Base-by-base conservation (phyloP, 2,113 vertebrate genomes). In the Podarcis muralis region DNA sequence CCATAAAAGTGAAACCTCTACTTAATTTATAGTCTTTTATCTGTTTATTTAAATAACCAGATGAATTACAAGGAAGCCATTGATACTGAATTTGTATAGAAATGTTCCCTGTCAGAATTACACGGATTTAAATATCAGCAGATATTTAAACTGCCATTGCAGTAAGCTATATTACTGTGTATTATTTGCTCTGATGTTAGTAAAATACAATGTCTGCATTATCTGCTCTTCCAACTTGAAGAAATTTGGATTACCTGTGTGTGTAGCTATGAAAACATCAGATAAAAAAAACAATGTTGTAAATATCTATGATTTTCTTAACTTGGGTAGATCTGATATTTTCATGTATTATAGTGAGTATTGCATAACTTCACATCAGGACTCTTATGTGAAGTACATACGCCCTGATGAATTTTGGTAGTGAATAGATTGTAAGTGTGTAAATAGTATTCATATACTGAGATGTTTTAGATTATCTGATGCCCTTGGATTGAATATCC, bases 391-490 rank as follows among this genome's bases (percentile, higher is more conserved):
- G 91, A 90, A 89, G 68, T 93, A 82, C 75, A 57, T 90, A 79
- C 87, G 85, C 79, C 94, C 40, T 96, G 94, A 77, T 93, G 95
- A 94, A 92, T 89, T 96, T 96, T 94, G 92, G 91, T 93, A 94
- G 90, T 94, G 95, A 94, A 93, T 92, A 68, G 77, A 92, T 95
- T 85, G 91, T 94, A 91, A 87, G 90, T 87, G 85, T 84, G 68
- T 94, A 82, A 93, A 94, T 89, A 93, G 90, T 93, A 95, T 95
- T 95, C 92, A 92, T 89, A 91, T 95, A 89, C 92, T 94, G 87
- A 88, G 65, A 95, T 94, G 87, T 93, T 95, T 93, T 94, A 90
- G 94, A 93, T 93, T 95, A 94, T 83, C 91, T 95, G 92, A 95
- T 92, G 93, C 91, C 93, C 37, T 95, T 96, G 91, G 93, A 94